Evolutionary conservation across 2,113 vertebrate genomes (phyloP).

Genomic region (Albula goreensis): DNA sequence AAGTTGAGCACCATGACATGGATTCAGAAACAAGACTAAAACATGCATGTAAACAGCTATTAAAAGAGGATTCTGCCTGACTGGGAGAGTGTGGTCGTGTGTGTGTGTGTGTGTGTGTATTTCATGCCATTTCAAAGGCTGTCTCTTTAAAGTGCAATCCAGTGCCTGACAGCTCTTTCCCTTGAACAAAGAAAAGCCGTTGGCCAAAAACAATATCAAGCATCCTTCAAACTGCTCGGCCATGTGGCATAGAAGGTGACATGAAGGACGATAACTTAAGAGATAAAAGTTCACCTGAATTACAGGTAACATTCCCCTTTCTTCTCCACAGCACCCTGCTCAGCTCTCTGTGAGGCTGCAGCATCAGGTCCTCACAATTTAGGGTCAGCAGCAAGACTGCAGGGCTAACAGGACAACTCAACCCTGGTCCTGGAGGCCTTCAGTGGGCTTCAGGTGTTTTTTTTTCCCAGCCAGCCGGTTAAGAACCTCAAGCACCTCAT

Average conservation of each 20-base stretch:
- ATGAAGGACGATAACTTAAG: constrained; percentile 34
- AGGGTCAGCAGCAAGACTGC: no score
- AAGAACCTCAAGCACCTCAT: no score
- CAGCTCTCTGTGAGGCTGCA: neutral
- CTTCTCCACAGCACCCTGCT: no score
- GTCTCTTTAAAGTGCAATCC: constrained; percentile 4
- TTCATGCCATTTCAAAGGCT: neutral
- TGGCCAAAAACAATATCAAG: constrained; percentile 52
- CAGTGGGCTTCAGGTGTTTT: neutral
- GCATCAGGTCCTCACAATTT: no score
- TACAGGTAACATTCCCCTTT: no score
- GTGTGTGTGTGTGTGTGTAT: constrained; percentile 30
- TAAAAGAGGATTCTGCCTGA: constrained; percentile 24
- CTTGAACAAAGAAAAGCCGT: constrained; percentile 39
- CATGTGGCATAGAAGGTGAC: neutral
- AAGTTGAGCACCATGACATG: no score
- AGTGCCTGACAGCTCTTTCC: neutral
- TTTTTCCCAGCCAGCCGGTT: neutral
- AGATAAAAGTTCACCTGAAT: constrained; percentile 42
- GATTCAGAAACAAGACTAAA: no score
- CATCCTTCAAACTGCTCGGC: constrained; percentile 50
- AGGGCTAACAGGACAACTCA: neutral
- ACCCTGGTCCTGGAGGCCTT: neutral
- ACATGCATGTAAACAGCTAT: no score
- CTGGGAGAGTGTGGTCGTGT: constrained; percentile 18